A percentile compares a stretch with the other conserved stretches of the same genome.
phyloP scores from a whole-genome alignment of 2,888 invertebrate species.

The Xylota sylvarum region DNA sequence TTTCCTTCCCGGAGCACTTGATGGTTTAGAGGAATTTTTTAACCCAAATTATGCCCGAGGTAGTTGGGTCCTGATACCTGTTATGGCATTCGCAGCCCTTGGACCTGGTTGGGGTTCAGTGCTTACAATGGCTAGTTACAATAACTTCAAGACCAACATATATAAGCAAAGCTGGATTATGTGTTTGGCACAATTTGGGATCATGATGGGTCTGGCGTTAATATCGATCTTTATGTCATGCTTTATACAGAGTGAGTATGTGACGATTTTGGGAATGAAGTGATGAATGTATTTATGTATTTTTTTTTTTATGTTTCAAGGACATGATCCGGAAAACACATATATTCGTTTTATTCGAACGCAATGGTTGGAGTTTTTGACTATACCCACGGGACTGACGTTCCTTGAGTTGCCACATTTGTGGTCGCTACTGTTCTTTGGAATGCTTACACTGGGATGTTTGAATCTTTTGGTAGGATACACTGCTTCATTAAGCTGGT shows the following conservation, averaged over 20 bases:
- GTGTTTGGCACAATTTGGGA: conserved; percentile 79
- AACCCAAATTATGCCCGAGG: conserved; percentile 9
- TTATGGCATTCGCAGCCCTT: conserved; percentile 88
- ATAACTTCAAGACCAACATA: conserved; percentile 90
- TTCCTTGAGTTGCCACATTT: conserved; percentile 86
- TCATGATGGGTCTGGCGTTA: conserved; percentile 86
- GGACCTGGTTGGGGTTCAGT: conserved; percentile 94
- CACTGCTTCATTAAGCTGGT: not conserved
- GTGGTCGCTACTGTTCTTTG: conserved; percentile 91
- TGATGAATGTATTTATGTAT: not conserved
- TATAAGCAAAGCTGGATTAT: conserved; percentile 83
- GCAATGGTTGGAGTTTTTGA: conserved; percentile 80
- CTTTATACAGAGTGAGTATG: conserved; percentile 85
- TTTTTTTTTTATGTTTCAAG: conserved; percentile 16
- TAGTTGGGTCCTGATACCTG: conserved; percentile 63
- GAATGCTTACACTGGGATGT: conserved; percentile 91
- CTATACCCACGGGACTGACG: conserved; percentile 80
- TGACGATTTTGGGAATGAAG: not conserved
- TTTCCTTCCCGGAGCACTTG: conserved; percentile 27
- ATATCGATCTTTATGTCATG: conserved; percentile 89
- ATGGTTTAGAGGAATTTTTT: not conserved
- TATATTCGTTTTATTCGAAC: conserved; percentile 10
- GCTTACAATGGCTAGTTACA: conserved; percentile 93
- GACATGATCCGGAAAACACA: conserved; percentile 8
- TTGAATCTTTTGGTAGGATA: conserved; percentile 90